Conservation (phyloP, 2,888 invertebrate genomes). For the Nowickia ferox region DNA sequence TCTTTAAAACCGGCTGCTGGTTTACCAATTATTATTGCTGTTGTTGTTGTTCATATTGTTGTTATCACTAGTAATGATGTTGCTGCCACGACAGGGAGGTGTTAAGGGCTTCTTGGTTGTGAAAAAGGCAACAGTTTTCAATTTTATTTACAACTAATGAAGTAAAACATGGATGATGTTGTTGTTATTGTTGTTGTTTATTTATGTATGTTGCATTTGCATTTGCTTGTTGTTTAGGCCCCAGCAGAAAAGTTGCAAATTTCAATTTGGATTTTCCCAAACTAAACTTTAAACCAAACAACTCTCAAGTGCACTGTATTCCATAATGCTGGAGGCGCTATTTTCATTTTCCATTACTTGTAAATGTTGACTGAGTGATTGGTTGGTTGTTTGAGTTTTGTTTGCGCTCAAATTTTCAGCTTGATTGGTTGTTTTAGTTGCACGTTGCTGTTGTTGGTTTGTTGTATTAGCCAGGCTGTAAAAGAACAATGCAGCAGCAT, state of each 20-base stretch:
- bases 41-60: constrained; percentile 56
- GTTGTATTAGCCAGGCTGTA: constrained; percentile 47
- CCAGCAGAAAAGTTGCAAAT: background rate
- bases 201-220: background rate
- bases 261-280: constrained; percentile 21
- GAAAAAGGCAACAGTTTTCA: constrained; percentile 67
- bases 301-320: constrained; percentile 28
- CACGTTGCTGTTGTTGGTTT: constrained; percentile 27
- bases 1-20: constrained; percentile 1
- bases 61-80: constrained; percentile 26
- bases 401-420: constrained; percentile 49
- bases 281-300: constrained; percentile 51
- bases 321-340: constrained; percentile 47
- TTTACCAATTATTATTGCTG: constrained; percentile 7
- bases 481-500: constrained; percentile 58
- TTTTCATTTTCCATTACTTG: constrained; percentile 56
- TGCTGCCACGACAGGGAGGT: constrained; percentile 23
- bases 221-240: background rate
- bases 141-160: constrained; percentile 23
- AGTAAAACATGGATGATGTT: background rate
- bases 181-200: background rate
- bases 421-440: constrained; percentile 68
- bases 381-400: constrained; percentile 2
- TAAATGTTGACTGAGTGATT: constrained; percentile 24
- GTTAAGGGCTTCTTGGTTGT: constrained; percentile 48